A percentile compares a stretch with the other conserved stretches of the same genome.
Conservation (phyloP, 2,113 vertebrate genomes). For the Microcebus jonahi region DNA sequence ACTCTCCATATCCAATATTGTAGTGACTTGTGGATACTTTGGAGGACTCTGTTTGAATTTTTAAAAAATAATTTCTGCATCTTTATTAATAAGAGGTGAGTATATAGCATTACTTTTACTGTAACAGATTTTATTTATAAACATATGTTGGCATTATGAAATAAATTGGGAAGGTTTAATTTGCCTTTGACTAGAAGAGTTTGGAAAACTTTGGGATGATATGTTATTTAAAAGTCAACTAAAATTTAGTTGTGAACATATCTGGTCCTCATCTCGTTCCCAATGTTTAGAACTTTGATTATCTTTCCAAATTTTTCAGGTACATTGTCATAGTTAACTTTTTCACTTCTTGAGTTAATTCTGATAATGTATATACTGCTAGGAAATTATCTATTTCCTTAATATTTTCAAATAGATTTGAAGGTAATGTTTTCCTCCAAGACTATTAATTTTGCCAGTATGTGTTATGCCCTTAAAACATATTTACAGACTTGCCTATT, state of each 20-base stretch:
- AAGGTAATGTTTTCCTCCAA: background rate
- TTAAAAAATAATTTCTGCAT: background rate
- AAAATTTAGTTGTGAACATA: background rate
- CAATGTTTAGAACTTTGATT: background rate
- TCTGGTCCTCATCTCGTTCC: background rate
- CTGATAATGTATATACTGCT: background rate
- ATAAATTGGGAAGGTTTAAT: background rate
- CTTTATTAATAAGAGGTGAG: background rate
- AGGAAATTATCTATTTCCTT: background rate
- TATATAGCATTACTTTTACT: background rate
- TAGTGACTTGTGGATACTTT: background rate
- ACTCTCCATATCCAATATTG: background rate
- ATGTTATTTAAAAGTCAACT: background rate
- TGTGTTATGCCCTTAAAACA: background rate
- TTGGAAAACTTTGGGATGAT: background rate
- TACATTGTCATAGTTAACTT: background rate
- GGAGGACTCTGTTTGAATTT: background rate
- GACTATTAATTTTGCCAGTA: background rate
- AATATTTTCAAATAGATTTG: background rate
- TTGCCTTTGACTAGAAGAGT: background rate
- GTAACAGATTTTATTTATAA: background rate
- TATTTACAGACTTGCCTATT: background rate
- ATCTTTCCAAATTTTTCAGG: background rate
- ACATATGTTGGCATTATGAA: background rate
- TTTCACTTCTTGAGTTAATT: constrained; percentile 8